A percentile compares a stretch with the other conserved stretches of the same genome.
Conservation (phyloP, 2,797 vertebrate species). For the Epinephelus awoara region DNA sequence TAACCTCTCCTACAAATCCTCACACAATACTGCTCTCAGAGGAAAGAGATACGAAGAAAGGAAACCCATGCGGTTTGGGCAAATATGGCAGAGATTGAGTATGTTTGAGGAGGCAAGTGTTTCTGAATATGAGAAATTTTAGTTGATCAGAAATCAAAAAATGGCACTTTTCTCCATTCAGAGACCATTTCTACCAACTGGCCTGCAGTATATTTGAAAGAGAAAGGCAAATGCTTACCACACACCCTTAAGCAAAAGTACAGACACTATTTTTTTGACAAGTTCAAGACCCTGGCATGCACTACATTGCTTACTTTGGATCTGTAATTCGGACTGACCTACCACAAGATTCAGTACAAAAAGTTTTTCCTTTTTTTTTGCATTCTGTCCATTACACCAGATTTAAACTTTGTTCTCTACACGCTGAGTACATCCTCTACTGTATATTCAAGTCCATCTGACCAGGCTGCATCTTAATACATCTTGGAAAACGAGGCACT, state of each 20-base stretch:
- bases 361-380: slow-evolving; percentile 55
- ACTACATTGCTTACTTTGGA: slow-evolving; percentile 76
- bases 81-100: slow-evolving; percentile 56
- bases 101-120: slow-evolving; percentile 50
- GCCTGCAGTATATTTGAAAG: slow-evolving; percentile 78
- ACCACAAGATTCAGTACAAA: slow-evolving; percentile 68
- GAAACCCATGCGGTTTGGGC: slow-evolving; percentile 46
- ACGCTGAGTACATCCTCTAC: slow-evolving; percentile 20
- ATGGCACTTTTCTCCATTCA: slow-evolving; percentile 74
- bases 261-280: slow-evolving; percentile 71
- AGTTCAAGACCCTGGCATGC: slow-evolving; percentile 77
- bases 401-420: slow-evolving; percentile 60
- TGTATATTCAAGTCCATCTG: slow-evolving; percentile 44
- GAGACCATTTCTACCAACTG: slow-evolving; percentile 55
- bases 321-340: slow-evolving; percentile 67
- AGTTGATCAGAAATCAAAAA: slow-evolving; percentile 50
- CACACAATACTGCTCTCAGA: slow-evolving; percentile 56
- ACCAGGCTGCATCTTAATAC: slow-evolving; percentile 83
- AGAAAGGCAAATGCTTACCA: slow-evolving; percentile 81
- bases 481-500: slow-evolving; percentile 94
- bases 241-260: slow-evolving; percentile 77
- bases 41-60: slow-evolving; percentile 42
- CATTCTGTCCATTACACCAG: slow-evolving; percentile 65
- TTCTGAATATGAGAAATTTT: slow-evolving; percentile 33
- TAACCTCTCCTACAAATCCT: slow-evolving; percentile 35